phyloP scores from a whole-genome alignment of 2,797 vertebrate species.

The Steatocranus sp. region DNA sequence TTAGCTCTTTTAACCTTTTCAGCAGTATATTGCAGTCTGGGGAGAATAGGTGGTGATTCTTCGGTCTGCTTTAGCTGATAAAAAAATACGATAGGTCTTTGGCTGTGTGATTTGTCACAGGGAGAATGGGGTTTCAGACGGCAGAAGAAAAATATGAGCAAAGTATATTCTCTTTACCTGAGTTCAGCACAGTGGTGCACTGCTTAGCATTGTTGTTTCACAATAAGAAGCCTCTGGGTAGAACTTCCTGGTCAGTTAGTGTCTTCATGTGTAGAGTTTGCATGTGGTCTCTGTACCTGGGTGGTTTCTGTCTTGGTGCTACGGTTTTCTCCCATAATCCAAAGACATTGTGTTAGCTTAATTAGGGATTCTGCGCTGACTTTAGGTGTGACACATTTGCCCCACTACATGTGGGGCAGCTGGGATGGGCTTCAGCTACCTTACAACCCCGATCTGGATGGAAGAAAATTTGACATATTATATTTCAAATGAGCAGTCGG shows the following conservation, averaged over 20 bases:
- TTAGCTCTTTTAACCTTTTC: slow-evolving; percentile 1
- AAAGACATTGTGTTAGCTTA: background rate
- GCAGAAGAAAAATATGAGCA: background rate
- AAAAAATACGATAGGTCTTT: background rate
- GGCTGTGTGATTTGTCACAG: background rate
- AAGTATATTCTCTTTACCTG: background rate
- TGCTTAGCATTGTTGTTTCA: background rate
- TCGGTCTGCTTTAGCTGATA: background rate
- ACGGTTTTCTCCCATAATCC: background rate
- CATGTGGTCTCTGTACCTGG: background rate
- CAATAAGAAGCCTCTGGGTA: background rate
- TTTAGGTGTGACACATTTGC: background rate
- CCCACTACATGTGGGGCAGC: background rate
- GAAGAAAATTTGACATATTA: background rate
- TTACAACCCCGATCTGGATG: background rate
- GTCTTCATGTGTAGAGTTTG: background rate
- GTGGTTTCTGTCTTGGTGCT: background rate
- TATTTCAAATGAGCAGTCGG: background rate
- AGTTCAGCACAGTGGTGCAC: background rate
- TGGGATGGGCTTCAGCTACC: background rate
- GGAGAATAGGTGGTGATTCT: background rate
- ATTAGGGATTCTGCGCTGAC: background rate
- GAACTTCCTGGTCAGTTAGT: background rate
- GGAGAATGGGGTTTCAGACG: background rate
- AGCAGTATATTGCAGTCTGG: background rate